Evolutionary conservation across 2,797 vertebrate genomes (phyloP).

Genomic region (Nannoperca australis): DNA sequence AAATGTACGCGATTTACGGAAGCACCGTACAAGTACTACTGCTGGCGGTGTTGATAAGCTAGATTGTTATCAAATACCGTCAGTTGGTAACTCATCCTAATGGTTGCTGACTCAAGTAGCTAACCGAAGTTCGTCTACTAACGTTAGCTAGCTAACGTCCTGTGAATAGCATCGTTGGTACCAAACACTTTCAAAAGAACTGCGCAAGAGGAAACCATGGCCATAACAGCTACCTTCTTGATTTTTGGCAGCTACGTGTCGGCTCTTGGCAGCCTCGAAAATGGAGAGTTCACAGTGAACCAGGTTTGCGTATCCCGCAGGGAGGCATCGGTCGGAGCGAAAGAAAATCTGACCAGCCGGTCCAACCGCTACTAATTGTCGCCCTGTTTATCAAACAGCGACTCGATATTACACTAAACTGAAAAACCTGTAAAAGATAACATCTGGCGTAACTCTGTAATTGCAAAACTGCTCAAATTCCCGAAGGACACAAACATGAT

Average conservation of each 20-base stretch:
- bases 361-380: slow-evolving; percentile 12
- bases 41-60: no score
- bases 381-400: background rate
- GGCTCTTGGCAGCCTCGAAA: background rate
- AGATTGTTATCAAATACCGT: no score
- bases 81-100: no score
- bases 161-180: fast-evolving
- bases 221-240: slow-evolving; percentile 1
- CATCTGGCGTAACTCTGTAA: fast-evolving
- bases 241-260: background rate
- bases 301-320: slow-evolving; percentile 9
- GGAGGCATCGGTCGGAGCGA: background rate
- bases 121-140: no score
- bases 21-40: fast-evolving
- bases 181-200: background rate
- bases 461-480: fast-evolving
- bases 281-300: background rate
- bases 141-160: background rate
- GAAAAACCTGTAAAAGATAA: background rate
- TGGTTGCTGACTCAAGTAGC: no score
- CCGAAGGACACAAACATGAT: fast-evolving
- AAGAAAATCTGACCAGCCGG: background rate
- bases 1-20: fast-evolving
- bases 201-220: fast-evolving
- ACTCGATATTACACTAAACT: no score